Conservation (phyloP, 92 coral and sea anemone genomes). For the Virgularia gustaviana region DNA sequence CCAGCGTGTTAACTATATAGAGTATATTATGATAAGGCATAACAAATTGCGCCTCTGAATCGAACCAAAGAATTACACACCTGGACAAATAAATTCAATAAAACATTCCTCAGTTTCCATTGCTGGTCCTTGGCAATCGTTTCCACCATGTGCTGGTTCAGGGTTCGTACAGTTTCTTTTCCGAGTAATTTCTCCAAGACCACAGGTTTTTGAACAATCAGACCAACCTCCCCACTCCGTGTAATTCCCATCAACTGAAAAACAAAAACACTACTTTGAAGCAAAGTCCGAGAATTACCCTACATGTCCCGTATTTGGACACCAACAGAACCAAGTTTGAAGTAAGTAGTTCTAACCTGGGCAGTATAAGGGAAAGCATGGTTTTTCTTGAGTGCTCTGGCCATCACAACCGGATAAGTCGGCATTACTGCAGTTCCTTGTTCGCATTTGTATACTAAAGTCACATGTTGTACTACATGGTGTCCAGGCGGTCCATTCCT, state of each 20-base stretch:
- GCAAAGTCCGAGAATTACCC: no score
- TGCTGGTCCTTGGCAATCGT: neutral
- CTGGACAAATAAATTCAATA: neutral
- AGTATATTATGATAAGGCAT: no score
- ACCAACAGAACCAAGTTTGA: no score
- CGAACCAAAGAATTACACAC: no score
- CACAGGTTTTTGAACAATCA: slow-evolving; percentile 15
- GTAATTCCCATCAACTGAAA: slow-evolving; percentile 14
- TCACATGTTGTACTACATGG: neutral
- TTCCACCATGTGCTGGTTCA: slow-evolving; percentile 17
- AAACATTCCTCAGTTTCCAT: neutral
- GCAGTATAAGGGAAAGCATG: neutral
- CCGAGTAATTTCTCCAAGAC: neutral
- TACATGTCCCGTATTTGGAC: no score
- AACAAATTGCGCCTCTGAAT: no score
- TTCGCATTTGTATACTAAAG: neutral
- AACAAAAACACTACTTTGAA: neutral
- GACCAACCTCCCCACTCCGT: slow-evolving; percentile 15
- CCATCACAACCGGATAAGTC: slow-evolving; percentile 4
- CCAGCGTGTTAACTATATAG: no score
- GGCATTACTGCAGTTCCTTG: neutral
- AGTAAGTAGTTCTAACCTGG: slow-evolving; percentile 24
- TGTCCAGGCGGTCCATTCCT: slow-evolving; percentile 11
- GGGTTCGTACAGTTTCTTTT: slow-evolving; percentile 16
- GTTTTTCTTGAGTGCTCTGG: neutral